Base-by-base conservation (phyloP, 2,797 vertebrate genomes). In the Pterois miles region DNA sequence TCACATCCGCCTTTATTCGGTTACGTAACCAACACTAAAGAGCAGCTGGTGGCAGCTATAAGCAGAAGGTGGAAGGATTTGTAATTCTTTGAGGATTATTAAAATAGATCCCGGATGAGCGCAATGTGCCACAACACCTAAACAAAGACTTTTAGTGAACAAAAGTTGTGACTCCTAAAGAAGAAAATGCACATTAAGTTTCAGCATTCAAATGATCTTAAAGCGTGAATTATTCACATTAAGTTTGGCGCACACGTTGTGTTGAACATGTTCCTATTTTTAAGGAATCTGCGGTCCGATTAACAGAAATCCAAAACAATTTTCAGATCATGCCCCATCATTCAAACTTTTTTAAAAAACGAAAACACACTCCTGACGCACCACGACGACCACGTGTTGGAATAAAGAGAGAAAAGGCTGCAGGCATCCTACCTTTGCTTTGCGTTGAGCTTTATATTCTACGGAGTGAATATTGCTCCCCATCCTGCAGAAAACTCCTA, bases 1-100 rank as follows among this genome's bases (percentile, higher is more conserved):
- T 82, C 89, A 94, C 94, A 95, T 95, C 94, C 94, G 95, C 93
- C 92, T 85, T 89, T 22, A 71, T 53, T 33, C 65, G 53, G 36
- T 85, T 78, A 76, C 84, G 67, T 68, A 46, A 71, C 34, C 1
- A 12, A 54, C 5, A 20, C 4, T 18, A 23, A 66, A 69, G 31
- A 56, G 22, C 4, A 31, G 31, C 65, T 36, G 52, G 52, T 13
- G 52, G 43, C 40, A 43, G 40, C 40, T 34, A 54, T 14, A 2
- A 20, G 3, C 65, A 6, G 33, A 1, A 46, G 63, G 40, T 48
- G 46, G 40, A 43, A 14, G 40, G 40, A 43, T 43, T 43, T 43
- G 40, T 43, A 14, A 43, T 0, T 43, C 16, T 43, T 43, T 43
- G 40, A 4, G 64, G 56, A 70, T 80, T 70, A 70, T 34, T 65